Evolutionary conservation across 2,797 vertebrate species (phyloP).

Genomic region (Todus mexicanus): DNA sequence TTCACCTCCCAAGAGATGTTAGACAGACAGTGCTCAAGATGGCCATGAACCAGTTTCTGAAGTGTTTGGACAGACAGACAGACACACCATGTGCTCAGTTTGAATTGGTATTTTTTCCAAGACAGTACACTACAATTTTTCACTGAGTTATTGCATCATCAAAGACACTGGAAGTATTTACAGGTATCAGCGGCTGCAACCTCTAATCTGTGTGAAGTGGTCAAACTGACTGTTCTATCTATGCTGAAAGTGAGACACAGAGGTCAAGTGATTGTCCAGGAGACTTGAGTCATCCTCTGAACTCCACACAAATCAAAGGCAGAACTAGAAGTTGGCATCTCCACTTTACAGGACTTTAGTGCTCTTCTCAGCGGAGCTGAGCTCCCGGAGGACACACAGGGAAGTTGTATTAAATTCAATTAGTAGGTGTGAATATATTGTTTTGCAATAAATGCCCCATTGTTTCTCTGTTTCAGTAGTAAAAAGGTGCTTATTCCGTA

Average conservation of each 20-base stretch:
- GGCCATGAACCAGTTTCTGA: neutral
- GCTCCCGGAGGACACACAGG: neutral
- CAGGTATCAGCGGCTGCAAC: neutral
- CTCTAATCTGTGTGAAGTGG: neutral
- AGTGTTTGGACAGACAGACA: neutral
- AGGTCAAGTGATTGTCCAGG: neutral
- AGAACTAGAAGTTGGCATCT: neutral
- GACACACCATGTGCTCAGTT: fast-evolving
- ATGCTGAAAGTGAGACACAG: neutral
- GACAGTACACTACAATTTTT: neutral
- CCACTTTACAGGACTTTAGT: neutral
- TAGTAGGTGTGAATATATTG: neutral
- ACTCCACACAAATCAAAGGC: neutral
- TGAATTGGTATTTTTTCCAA: neutral
- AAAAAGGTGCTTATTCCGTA: neutral
- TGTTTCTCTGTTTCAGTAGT: neutral
- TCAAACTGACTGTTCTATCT: neutral
- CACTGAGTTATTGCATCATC: neutral
- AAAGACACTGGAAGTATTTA: neutral
- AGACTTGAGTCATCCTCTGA: neutral
- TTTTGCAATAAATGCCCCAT: neutral
- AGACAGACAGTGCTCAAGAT: neutral
- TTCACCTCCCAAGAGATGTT: neutral
- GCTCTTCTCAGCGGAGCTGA: neutral
- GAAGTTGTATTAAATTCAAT: neutral